These are phyloP conservation scores for Rhynchotus rufescens DNA, from an alignment of 2,797 vertebrate genomes.

Conservation along the genomic window DNA sequence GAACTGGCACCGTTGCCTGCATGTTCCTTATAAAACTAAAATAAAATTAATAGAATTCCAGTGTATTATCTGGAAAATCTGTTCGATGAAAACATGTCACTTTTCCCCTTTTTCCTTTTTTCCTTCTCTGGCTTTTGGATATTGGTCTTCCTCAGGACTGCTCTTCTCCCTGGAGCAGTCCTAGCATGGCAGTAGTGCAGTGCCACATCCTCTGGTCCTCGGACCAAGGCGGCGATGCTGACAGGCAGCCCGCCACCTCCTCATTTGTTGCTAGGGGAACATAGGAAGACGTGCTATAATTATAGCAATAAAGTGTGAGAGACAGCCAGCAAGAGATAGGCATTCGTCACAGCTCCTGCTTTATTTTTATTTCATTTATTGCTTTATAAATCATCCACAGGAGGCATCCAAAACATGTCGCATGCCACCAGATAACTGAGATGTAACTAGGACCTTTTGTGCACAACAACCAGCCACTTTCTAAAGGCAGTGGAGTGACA, in stretches of 20 bases:
- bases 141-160: neutral
- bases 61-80: neutral
- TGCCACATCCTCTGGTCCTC: neutral
- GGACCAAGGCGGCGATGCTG: fast-evolving
- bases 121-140: neutral
- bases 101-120: too few species aligned
- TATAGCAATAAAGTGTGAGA: constrained; percentile 36
- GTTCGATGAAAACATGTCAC: neutral
- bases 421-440: neutral
- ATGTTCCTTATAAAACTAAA: neutral
- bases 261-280: constrained; percentile 64
- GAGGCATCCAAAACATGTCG: neutral
- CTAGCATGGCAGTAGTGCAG: neutral
- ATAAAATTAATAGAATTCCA: neutral
- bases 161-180: neutral
- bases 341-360: neutral
- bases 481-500: neutral
- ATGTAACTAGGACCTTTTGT: neutral
- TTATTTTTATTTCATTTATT: constrained; percentile 7
- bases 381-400: constrained; percentile 2
- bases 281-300: constrained; percentile 41
- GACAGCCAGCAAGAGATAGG: neutral
- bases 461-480: neutral
- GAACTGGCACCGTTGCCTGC: neutral
- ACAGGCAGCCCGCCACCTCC: constrained; percentile 28